A percentile compares a stretch with the other conserved stretches of the same genome.
Evolutionary conservation across 1,140 invertebrate genomes (phyloP).

Genomic region (Saccostrea glomerata): DNA sequence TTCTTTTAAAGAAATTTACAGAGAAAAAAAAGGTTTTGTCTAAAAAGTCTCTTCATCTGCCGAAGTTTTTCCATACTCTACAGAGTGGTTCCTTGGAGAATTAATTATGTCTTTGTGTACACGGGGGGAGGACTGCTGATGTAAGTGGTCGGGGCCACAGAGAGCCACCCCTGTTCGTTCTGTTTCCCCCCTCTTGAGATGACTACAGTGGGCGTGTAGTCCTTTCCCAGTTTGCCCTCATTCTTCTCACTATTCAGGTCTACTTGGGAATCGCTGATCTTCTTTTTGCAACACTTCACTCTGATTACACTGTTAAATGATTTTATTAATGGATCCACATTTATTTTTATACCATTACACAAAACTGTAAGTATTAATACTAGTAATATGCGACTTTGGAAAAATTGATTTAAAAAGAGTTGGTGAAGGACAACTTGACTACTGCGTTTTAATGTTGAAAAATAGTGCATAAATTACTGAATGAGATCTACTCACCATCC

Average conservation of each 20-base stretch:
- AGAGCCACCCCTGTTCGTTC: neutral
- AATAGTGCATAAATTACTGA: too few relatives aligned
- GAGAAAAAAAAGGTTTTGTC: too few relatives aligned
- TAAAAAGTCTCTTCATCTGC: neutral
- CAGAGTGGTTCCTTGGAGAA: neutral
- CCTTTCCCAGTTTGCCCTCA: neutral
- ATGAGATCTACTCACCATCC: neutral
- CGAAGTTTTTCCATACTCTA: neutral
- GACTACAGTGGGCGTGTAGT: neutral
- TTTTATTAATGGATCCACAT: neutral
- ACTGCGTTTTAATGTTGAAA: too few relatives aligned
- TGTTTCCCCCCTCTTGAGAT: neutral
- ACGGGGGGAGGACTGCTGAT: neutral
- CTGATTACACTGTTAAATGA: neutral
- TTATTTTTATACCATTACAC: neutral
- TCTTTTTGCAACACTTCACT: constrained; percentile 20
- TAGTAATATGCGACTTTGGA: too few relatives aligned
- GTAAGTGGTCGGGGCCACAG: neutral
- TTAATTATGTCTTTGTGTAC: neutral
- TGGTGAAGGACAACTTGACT: too few relatives aligned
- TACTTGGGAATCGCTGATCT: neutral
- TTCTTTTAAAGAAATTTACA: too few relatives aligned
- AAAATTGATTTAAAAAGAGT: too few relatives aligned
- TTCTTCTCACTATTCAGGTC: neutral
- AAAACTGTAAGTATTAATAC: too few relatives aligned